These are phyloP conservation scores for Hoplodrina ambigua DNA, from an alignment of 2,888 invertebrate species.

Conservation along the genomic window DNA sequence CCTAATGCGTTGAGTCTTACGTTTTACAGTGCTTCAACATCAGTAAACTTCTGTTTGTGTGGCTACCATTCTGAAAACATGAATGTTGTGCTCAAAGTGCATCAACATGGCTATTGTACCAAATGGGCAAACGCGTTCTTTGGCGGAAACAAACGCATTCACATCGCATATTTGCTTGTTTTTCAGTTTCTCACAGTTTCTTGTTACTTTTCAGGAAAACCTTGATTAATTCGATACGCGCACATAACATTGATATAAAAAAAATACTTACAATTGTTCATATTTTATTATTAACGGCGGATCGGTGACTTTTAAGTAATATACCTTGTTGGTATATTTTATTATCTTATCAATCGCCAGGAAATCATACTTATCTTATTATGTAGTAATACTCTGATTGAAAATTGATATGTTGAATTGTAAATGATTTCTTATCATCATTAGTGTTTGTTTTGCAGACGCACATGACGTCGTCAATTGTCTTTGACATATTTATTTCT, in stretches of 20 bases:
- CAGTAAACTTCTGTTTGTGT: constrained; percentile 71
- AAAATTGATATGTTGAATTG: constrained; percentile 49
- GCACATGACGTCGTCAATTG: constrained; percentile 47
- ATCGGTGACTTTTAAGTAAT: constrained; percentile 35
- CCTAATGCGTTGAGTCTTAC: constrained; percentile 45
- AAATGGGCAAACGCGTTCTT: constrained; percentile 75
- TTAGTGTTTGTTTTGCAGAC: constrained; percentile 54
- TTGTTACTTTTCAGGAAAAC: constrained; percentile 58
- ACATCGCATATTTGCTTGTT: constrained; percentile 80
- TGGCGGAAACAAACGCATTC: constrained; percentile 81
- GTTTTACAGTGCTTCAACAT: constrained; percentile 54
- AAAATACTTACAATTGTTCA: neutral
- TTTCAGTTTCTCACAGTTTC: constrained; percentile 73
- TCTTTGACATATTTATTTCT: constrained; percentile 26
- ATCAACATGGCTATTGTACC: constrained; percentile 84
- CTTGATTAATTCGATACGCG: constrained; percentile 37
- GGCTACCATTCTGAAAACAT: constrained; percentile 81
- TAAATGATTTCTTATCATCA: constrained; percentile 56
- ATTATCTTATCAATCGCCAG: constrained; percentile 56
- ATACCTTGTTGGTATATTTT: constrained; percentile 47
- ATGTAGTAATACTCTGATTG: constrained; percentile 61
- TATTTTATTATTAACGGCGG: constrained; percentile 23
- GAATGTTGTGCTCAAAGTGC: constrained; percentile 79
- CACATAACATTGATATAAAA: constrained; percentile 4
- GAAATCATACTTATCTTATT: constrained; percentile 55